Percentiles rank a stretch among this genome's conserved stretches.
These are phyloP conservation scores for Teinopalpus imperialis DNA, from an alignment of 2,888 invertebrate species.

Conservation along the genomic window DNA sequence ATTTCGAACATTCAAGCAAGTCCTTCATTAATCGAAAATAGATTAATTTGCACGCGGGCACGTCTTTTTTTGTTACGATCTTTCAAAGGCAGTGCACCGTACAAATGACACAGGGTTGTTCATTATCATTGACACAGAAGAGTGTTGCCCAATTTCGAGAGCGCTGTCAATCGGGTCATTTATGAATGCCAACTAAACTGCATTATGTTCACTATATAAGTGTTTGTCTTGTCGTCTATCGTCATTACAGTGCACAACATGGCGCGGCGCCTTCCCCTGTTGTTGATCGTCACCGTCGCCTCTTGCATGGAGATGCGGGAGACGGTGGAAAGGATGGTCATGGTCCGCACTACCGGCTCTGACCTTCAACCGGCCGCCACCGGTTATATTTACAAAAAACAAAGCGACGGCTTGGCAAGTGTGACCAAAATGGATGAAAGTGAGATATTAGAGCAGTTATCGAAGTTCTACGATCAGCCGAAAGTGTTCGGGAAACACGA, in stretches of 20 bases:
- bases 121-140: constrained; percentile 80
- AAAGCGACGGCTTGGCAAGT: constrained; percentile 68
- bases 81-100: constrained; percentile 55
- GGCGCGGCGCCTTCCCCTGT: constrained; percentile 53
- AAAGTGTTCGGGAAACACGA: constrained; percentile 57
- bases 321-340: constrained; percentile 76
- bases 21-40: constrained; percentile 24
- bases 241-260: constrained; percentile 65
- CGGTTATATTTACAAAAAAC: constrained; percentile 80
- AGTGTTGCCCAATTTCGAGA: constrained; percentile 72
- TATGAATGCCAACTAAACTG: constrained; percentile 72
- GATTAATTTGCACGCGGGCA: constrained; percentile 44
- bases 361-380: constrained; percentile 83
- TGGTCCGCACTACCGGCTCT: constrained; percentile 79
- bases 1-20: too few species aligned
- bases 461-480: constrained; percentile 61
- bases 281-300: constrained; percentile 43
- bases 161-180: constrained; percentile 63
- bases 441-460: constrained; percentile 68
- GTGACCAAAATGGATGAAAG: constrained; percentile 71
- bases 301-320: constrained; percentile 72
- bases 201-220: constrained; percentile 73
- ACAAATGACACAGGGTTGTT: constrained; percentile 73
- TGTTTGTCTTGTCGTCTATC: constrained; percentile 61
- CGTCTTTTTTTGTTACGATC: constrained; percentile 21